Evolutionary conservation across 2,797 vertebrate species (phyloP).

Genomic region (Gadopsis marmoratus): DNA sequence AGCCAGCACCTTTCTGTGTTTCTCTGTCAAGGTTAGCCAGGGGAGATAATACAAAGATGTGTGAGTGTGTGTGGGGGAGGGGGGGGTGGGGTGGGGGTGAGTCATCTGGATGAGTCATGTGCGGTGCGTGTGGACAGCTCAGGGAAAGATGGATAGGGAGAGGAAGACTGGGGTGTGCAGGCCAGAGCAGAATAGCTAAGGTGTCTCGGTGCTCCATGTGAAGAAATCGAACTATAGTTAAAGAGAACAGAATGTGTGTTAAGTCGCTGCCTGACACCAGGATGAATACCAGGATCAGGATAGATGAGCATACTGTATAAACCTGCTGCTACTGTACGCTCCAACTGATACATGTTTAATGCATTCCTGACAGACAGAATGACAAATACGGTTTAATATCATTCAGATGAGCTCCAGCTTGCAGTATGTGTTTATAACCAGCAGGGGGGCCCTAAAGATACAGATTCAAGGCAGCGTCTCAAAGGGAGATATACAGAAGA

Average conservation of each 20-base stretch:
- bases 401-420: conserved; percentile 29
- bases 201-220: conserved; percentile 45
- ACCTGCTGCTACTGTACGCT: conserved; percentile 32
- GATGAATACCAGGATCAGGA: not conserved
- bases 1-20: conserved; percentile 69
- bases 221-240: conserved; percentile 16
- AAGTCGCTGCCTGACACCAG: conserved; percentile 3
- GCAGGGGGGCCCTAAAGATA: conserved; percentile 55
- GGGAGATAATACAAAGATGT: conserved; percentile 83
- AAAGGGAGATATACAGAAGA: conserved; percentile 25
- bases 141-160: conserved; percentile 69
- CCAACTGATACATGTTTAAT: conserved; percentile 27
- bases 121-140: conserved; percentile 77
- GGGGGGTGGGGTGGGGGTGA: conserved; percentile 69
- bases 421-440: conserved; percentile 53
- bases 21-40: conserved; percentile 85
- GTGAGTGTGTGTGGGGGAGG: conserved; percentile 69
- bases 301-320: not conserved
- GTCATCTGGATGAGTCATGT: conserved; percentile 89
- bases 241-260: conserved; percentile 35
- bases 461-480: conserved; percentile 45
- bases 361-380: conserved; percentile 45
- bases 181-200: conserved; percentile 54
- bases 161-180: conserved; percentile 61
- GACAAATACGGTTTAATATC: conserved; percentile 49